Base-by-base conservation (phyloP, 2,797 vertebrate species). In the Etheostoma nigrum region DNA sequence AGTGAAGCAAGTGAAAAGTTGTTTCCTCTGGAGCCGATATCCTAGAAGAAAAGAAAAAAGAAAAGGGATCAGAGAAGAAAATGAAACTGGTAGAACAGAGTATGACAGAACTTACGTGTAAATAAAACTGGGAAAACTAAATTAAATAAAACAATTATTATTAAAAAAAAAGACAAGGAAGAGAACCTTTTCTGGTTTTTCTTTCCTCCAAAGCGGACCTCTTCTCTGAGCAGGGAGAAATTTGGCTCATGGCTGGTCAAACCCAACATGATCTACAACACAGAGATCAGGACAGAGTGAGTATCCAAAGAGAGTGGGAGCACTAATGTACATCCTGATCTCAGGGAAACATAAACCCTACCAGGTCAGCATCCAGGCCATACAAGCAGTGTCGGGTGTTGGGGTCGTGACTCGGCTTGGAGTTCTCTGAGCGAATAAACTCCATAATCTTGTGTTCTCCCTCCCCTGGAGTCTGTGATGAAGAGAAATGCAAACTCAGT, bases 371-470 rank as follows among this genome's bases (percentile, higher is more conserved):
- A 79, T 99, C 98, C 93, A 99, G 96, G 82, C 98, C 98, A 47
- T 99, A 99, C n/a, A 99, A 96, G 89, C 98, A 99, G 87, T 99
- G 98, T 60, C 98, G 95, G 72, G 97, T 99, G 92, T 99, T 99
- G 74, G 97, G 94, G 93, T 99, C 90, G 79, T 99, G 97, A 90
- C 91, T 91, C 5, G 96, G 95, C 74, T 95, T 97, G 59, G 92
- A 72, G 87, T 95, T 98, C 92, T 99, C 97, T 4, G 97, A 97
- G 88, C 98, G 96, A 87, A 99, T 99, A 90, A 99, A 99, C 92
- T 99, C 98, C 98, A 99, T 99, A 90, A 99, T 99, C 94, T 99
- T 99, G 83, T 99, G 98, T 75, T 99, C 98, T 85, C 98, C 98
- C 94, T 99, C 98, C 48, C 98, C 98, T 2, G 98, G 98, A 45